Evolutionary conservation across 2,888 invertebrate genomes (phyloP).

Genomic region (Ceramica pisi): DNA sequence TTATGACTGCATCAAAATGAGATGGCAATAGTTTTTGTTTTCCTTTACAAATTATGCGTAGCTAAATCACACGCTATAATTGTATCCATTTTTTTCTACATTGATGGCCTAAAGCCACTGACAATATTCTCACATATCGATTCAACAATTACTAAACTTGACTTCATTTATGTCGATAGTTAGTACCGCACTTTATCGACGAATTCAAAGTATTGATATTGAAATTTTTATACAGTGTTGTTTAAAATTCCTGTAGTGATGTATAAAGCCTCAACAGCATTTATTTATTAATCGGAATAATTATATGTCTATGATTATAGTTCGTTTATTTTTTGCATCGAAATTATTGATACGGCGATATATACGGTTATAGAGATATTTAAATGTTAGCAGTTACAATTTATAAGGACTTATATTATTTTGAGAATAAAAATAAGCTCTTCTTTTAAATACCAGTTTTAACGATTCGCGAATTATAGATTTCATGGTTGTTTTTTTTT

Average conservation of each 20-base stretch:
- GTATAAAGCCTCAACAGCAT: constrained; percentile 44
- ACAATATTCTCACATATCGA: constrained; percentile 57
- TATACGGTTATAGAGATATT: constrained; percentile 52
- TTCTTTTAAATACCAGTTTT: neutral
- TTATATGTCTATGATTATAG: constrained; percentile 33
- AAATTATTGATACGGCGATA: constrained; percentile 57
- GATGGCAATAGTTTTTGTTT: constrained; percentile 3
- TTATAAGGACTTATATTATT: constrained; percentile 8
- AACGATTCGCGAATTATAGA: neutral
- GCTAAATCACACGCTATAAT: neutral
- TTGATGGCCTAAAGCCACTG: constrained; percentile 28
- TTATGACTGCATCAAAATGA: neutral
- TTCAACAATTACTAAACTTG: constrained; percentile 8
- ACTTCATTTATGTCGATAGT: constrained; percentile 21
- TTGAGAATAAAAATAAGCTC: neutral
- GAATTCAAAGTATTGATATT: constrained; percentile 20
- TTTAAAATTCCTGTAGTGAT: constrained; percentile 39
- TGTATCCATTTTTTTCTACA: neutral
- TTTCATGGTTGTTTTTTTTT: neutral
- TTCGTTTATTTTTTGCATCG: constrained; percentile 44
- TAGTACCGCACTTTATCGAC: constrained; percentile 12
- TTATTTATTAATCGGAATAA: constrained; percentile 53
- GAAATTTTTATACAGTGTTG: constrained; percentile 22
- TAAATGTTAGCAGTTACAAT: constrained; percentile 50
- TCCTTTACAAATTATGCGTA: neutral